Percentiles rank a stretch among this genome's conserved stretches.
Conservation (phyloP, 2,113 vertebrate genomes). For the Dasyurus viverrinus region DNA sequence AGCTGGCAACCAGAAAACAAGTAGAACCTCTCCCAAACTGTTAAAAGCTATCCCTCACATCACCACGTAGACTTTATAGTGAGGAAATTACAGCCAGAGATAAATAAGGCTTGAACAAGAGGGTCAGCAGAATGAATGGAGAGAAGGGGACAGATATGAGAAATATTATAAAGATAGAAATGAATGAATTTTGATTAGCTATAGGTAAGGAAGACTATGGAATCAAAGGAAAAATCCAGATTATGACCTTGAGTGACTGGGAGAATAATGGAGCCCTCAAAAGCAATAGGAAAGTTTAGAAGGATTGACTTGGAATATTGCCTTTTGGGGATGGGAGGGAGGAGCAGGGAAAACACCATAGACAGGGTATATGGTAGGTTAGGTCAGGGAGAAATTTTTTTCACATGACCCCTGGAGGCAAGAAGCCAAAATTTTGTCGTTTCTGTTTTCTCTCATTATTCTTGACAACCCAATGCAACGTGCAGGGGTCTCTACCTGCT, state of each 20-base stretch:
- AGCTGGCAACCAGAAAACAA: background rate
- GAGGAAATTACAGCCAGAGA: background rate
- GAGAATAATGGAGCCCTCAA: background rate
- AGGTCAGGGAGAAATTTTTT: background rate
- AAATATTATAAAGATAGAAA: background rate
- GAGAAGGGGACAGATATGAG: background rate
- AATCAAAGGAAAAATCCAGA: background rate
- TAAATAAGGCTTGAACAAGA: background rate
- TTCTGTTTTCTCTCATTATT: background rate
- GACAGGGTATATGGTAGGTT: background rate
- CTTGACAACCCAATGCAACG: background rate
- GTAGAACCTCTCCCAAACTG: background rate
- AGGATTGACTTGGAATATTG: background rate
- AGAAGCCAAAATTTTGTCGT: background rate
- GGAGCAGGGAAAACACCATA: background rate
- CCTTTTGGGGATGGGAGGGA: background rate
- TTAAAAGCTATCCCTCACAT: background rate
- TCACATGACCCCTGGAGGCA: background rate
- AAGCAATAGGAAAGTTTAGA: background rate
- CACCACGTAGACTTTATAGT: background rate
- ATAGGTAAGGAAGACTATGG: background rate
- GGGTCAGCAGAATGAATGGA: background rate
- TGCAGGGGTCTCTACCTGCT: background rate
- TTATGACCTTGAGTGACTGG: background rate
- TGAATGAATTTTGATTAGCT: background rate